These are phyloP conservation scores for Crotalus horridus DNA, from an alignment of 2,113 vertebrate species.

Conservation along the genomic window DNA sequence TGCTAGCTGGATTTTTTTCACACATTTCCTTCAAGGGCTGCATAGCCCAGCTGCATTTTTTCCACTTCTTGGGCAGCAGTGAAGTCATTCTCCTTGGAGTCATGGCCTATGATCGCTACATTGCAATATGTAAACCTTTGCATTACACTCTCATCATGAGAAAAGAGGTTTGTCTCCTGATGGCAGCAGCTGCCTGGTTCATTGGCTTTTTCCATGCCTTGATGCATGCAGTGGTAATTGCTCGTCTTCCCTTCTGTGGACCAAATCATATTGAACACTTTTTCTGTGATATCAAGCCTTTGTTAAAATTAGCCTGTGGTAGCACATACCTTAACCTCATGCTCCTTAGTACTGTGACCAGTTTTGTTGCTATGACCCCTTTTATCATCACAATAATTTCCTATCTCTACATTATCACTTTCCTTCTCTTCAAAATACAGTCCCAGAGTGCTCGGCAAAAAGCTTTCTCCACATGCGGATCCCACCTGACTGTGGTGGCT, in stretches of 20 bases:
- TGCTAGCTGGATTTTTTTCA: constrained; percentile 40
- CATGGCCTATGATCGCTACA: constrained; percentile 40
- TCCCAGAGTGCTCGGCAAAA: constrained; percentile 33
- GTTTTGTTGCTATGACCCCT: constrained; percentile 21
- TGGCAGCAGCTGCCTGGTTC: constrained; percentile 20
- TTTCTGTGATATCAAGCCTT: constrained; percentile 48
- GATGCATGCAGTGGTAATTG: constrained; percentile 23
- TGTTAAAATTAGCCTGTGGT: constrained; percentile 41
- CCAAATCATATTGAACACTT: constrained; percentile 42
- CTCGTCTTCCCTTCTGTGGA: constrained; percentile 29
- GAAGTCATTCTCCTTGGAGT: constrained; percentile 39
- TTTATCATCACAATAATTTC: constrained; percentile 43
- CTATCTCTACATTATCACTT: constrained; percentile 39
- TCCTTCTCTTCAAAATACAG: constrained; percentile 38
- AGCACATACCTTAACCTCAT: constrained; percentile 30
- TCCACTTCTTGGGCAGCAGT: constrained; percentile 44
- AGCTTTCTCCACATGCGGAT: constrained; percentile 38
- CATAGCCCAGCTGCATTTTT: constrained; percentile 50
- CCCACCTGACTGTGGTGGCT: constrained; percentile 41
- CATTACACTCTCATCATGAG: constrained; percentile 28
- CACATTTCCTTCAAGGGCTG: constrained; percentile 33
- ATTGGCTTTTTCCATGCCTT: constrained; percentile 34
- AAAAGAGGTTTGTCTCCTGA: neutral
- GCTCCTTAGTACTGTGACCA: constrained; percentile 24
- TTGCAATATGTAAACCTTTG: constrained; percentile 32